Conservation (phyloP, 2,888 invertebrate species). For the Philopedon plagiatum region DNA sequence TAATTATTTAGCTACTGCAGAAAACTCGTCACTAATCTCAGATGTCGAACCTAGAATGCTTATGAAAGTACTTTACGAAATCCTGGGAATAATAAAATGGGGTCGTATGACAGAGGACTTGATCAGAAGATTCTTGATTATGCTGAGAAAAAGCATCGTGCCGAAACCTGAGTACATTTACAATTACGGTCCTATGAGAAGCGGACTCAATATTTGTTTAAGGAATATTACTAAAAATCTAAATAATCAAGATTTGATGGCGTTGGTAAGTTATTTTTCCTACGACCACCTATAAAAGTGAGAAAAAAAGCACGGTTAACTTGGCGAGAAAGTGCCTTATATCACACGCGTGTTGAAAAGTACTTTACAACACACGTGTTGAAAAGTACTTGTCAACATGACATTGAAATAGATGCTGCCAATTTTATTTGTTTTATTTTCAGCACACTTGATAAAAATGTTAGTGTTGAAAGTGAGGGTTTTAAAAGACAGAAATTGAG, state of each 20-base stretch:
- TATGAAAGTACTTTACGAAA: conserved; percentile 68
- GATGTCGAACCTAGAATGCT: conserved; percentile 41
- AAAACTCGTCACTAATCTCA: conserved; percentile 36
- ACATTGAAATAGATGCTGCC: no score
- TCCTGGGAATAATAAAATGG: conserved; percentile 70
- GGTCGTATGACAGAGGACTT: conserved; percentile 67
- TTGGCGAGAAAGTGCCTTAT: no score
- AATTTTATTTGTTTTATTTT: no score
- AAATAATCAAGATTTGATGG: conserved; percentile 69
- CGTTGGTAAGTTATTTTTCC: conserved; percentile 66
- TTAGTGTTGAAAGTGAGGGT: no score
- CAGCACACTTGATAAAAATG: no score
- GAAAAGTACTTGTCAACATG: no score
- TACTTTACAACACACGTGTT: no score
- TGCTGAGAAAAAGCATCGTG: conserved; percentile 69
- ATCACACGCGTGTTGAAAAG: no score
- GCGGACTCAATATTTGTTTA: conserved; percentile 73
- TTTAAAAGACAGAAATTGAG: no score
- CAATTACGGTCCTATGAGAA: conserved; percentile 67
- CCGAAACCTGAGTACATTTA: conserved; percentile 55
- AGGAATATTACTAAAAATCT: conserved; percentile 71
- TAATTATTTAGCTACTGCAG: conserved; percentile 45
- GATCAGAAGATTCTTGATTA: conserved; percentile 66
- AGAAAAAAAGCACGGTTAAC: no score
- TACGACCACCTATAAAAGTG: no score